phyloP scores from a whole-genome alignment of 1,140 invertebrate species.

The Steinernema khuongi region DNA sequence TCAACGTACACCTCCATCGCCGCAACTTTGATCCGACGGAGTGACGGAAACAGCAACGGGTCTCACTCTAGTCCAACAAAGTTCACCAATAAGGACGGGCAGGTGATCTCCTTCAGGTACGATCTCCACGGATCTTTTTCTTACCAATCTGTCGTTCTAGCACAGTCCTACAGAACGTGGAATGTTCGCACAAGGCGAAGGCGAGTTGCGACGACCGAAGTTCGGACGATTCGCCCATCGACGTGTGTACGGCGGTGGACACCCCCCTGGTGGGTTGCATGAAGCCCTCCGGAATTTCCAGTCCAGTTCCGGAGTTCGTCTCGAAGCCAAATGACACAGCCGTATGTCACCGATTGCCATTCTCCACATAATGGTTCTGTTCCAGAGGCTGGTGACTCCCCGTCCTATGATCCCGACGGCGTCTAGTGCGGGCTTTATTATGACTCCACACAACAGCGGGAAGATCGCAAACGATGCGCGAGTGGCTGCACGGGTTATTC shows the following conservation, averaged over 20 bases:
- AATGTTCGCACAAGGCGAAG: slow-evolving; percentile 20
- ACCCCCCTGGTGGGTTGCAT: not conserved
- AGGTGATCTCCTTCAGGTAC: slow-evolving; percentile 31
- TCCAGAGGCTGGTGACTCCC: not conserved
- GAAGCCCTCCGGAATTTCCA: not conserved
- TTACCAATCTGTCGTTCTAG: slow-evolving; percentile 21
- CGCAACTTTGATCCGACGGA: not conserved
- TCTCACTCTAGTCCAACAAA: slow-evolving; percentile 32
- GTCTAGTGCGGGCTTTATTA: not conserved
- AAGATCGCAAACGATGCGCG: not conserved
- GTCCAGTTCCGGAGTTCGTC: not conserved
- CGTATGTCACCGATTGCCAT: too few species aligned
- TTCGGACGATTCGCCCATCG: slow-evolving; percentile 21
- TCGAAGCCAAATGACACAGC: not conserved
- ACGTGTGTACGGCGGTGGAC: slow-evolving; percentile 9
- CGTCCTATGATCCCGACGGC: not conserved
- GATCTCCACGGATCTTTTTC: not conserved
- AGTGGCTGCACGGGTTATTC: not conserved
- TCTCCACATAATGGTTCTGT: too few species aligned
- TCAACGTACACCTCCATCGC: slow-evolving; percentile 4
- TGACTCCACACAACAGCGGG: not conserved
- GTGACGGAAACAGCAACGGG: slow-evolving; percentile 1
- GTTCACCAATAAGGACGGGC: slow-evolving; percentile 32
- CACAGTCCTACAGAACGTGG: slow-evolving; percentile 33
- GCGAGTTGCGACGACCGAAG: not conserved